Evolutionary conservation across 2,797 vertebrate genomes (phyloP), one percentile per base, ranked within the genome.

Genomic region (Periparus ater): DNA sequence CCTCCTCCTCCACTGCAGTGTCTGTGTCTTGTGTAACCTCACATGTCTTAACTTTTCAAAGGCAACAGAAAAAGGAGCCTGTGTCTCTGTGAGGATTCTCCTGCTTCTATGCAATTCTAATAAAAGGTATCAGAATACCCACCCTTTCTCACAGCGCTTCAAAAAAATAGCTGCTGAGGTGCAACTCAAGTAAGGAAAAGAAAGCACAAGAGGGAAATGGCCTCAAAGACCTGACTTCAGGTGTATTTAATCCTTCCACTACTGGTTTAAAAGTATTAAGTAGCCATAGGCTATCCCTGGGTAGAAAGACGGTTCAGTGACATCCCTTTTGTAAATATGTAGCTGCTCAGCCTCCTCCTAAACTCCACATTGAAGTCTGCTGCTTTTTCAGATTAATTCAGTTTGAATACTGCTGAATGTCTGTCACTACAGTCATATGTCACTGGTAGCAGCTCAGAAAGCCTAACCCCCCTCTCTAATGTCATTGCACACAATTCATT

Each of bases 241-340:
- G 93, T 96, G 91, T 94, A 97, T 96, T 97, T 96, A 97, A 97
- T 97, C 86, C 91, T 96, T 96, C 94, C 58, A 94, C 91, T 91
- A 96, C 95, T 96, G 95, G 95, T 98, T 98, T 98, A 93, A 98
- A 98, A 98, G 97, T 97, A 96, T 97, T 97, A 94, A 97, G 97
- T 97, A 98, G 97, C 97, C 98, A 98, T 96, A 97, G 97, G 97
- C 98, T 97, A 97, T 97, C 98, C 97, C 97, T 96, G 95, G 96
- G 95, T 96, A 96, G 96, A 98, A 98, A 97, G 97, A 97, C 40
- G 15, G 96, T 96, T 98, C 97, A 96, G 94, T 97, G 97, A 98
- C 97, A 98, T 97, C 94, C 96, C 97, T 98, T 98, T 98, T 98
- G 97, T 97, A 98, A 98, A 98, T 98, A 97, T 95, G 96, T 96